Conservation (phyloP, 2,888 invertebrate genomes). For the Zootermopsis nevadensis region DNA sequence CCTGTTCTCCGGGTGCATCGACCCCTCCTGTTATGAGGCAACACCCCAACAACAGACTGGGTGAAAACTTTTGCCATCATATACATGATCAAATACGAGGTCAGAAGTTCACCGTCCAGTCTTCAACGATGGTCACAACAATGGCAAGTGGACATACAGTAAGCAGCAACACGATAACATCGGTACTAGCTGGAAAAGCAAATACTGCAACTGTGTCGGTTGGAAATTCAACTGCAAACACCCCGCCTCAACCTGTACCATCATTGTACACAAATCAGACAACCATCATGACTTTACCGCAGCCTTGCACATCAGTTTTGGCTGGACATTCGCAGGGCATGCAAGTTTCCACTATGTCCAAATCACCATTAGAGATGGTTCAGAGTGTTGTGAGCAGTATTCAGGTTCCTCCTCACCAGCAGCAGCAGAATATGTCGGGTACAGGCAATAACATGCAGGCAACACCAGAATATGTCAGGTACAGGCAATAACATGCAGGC, state of each 20-base stretch:
- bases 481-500: constrained; percentile 42
- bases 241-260: constrained; percentile 60
- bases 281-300: constrained; percentile 37
- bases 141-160: constrained; percentile 82
- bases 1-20: constrained; percentile 29
- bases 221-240: constrained; percentile 66
- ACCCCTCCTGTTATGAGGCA: constrained; percentile 12
- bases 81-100: constrained; percentile 37
- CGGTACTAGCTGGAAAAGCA: constrained; percentile 79
- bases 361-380: constrained; percentile 81
- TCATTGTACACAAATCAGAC: constrained; percentile 45
- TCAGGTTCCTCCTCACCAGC: constrained; percentile 66
- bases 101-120: constrained; percentile 36
- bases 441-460: constrained; percentile 52
- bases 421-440: constrained; percentile 54
- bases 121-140: constrained; percentile 66
- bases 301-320: constrained; percentile 19
- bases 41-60: constrained; percentile 17
- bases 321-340: constrained; percentile 31
- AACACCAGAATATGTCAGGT: constrained; percentile 38
- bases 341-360: constrained; percentile 60
- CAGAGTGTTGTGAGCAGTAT: constrained; percentile 80
- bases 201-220: constrained; percentile 82
- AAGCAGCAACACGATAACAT: constrained; percentile 84
- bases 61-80: constrained; percentile 43